These are phyloP conservation scores for chimpanzee (Pan troglodytes) DNA, from an alignment of 2,113 vertebrate species.

Conservation along the genomic window NHGRI_mPanTro3-v2.1_pri NC_072398.2:196154501-196155000, in stretches of 20 bases:
- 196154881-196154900: background rate
- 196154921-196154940: background rate
- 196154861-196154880: background rate
- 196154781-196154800: too few relatives aligned
- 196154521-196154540: too few relatives aligned
- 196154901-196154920: background rate
- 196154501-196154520: too few relatives aligned
- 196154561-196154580: too few relatives aligned
- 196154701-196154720: too few relatives aligned
- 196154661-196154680: too few relatives aligned
- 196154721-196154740: background rate
- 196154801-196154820: background rate
- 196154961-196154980: background rate
- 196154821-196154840: background rate
- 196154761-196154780: fast-evolving
- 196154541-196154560: too few relatives aligned
- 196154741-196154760: background rate
- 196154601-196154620: too few relatives aligned
- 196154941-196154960: background rate
- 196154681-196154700: too few relatives aligned
- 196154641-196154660: too few relatives aligned
- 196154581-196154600: too few relatives aligned
- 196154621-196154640: too few relatives aligned
- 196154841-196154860: background rate
- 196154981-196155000: background rate